phyloP scores from a whole-genome alignment of 2,888 invertebrate genomes.

The Lochmaea capreae region DNA sequence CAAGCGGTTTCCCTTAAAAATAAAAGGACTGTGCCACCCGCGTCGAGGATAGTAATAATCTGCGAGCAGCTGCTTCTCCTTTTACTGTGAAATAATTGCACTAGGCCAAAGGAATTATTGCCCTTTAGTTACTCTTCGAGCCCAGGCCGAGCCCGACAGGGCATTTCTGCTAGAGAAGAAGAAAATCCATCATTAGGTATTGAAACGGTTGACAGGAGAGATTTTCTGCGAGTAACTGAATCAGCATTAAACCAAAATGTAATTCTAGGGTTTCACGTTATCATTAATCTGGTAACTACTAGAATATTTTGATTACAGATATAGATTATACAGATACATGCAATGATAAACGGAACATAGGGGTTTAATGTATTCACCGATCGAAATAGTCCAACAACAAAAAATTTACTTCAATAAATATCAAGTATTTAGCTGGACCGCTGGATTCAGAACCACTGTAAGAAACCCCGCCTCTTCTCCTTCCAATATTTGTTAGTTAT shows the following conservation, averaged over 20 bases:
- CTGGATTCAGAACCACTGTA: no score
- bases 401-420: no score
- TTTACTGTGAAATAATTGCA: constrained; percentile 53
- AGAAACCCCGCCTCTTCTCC: no score
- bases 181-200: constrained; percentile 53
- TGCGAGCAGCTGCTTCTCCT: constrained; percentile 53
- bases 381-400: no score
- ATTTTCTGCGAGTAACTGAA: constrained; percentile 30
- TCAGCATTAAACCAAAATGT: neutral
- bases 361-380: no score
- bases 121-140: constrained; percentile 50
- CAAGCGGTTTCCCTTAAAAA: neutral
- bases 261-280: constrained; percentile 12
- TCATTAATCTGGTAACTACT: constrained; percentile 17
- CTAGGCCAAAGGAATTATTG: constrained; percentile 53
- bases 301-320: no score
- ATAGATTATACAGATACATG: no score
- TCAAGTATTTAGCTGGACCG: no score
- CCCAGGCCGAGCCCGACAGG: constrained; percentile 7
- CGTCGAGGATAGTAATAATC: constrained; percentile 54
- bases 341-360: no score
- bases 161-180: constrained; percentile 15
- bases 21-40: neutral
- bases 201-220: constrained; percentile 46
- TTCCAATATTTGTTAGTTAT: no score